These are phyloP conservation scores for Caretta caretta DNA, from an alignment of 2,113 vertebrate genomes.

Conservation along the genomic window DNA sequence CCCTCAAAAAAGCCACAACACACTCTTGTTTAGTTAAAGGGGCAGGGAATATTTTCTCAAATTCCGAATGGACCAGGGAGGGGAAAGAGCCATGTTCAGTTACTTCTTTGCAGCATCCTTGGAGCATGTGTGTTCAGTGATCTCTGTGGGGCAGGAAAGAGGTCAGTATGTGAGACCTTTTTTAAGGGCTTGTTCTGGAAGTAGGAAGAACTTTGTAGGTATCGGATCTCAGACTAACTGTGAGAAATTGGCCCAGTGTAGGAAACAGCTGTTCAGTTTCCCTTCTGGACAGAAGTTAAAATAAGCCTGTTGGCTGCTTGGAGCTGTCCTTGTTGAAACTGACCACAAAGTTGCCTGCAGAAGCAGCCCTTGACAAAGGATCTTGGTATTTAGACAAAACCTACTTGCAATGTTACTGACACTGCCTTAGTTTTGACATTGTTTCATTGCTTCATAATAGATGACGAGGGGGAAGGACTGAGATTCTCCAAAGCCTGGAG, in stretches of 20 bases:
- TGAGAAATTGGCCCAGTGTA: background rate
- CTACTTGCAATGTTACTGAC: background rate
- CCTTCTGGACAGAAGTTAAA: background rate
- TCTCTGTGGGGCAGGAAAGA: background rate
- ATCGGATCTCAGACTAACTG: accelerated
- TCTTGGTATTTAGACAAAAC: background rate
- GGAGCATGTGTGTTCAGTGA: background rate
- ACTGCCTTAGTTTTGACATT: background rate
- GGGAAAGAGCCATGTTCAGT: background rate
- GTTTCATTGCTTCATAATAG: background rate
- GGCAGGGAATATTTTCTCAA: background rate
- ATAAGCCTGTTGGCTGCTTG: background rate
- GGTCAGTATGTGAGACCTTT: background rate
- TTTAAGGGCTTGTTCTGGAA: background rate
- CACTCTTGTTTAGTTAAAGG: too few species aligned
- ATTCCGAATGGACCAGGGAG: background rate
- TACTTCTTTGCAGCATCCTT: background rate
- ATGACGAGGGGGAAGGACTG: background rate
- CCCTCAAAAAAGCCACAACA: too few species aligned
- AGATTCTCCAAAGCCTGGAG: accelerated
- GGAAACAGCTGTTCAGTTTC: background rate
- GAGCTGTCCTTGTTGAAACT: accelerated
- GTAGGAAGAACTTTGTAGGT: background rate
- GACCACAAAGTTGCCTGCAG: background rate
- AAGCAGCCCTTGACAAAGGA: background rate